Base-by-base conservation (phyloP, 64 coral and sea anemone genomes). In the Pocillopora verrucosa region DNA sequence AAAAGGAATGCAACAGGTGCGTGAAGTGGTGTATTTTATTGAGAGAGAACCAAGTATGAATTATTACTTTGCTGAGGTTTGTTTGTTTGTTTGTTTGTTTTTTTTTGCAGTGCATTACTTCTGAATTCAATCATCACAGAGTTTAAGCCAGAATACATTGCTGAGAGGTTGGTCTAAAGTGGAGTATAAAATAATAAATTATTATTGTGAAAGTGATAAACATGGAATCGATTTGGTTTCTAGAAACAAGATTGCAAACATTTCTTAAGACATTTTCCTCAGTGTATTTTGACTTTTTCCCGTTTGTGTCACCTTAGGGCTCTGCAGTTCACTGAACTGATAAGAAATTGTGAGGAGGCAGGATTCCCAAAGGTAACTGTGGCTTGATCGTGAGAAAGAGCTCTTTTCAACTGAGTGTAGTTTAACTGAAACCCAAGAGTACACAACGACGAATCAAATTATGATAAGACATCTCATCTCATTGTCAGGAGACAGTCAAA, bases 1-100 rank as follows among this genome's bases (percentile, higher is more conserved):
- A 95, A 73, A 70, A 99, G 58, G 86, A 95, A 57, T 99, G 97
- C 80, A 95, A 99, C 91, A 99, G 97, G 97, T 99, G 56, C 58
- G 89, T 30, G n/a, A 35, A 62, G 58, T 34, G 11, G 14, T 58
- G 0, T 62, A 79, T 77, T 15, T 16, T 35, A 24, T 57, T 26
- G 25, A 35, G 24, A 36, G 61, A 3, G 60, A 51, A 51, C 41
- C 22, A 76, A 65, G 19, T 12, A 10, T 25, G 38, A 79, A 74
- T 16, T 87, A 16, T 73, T 11, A 56, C n/a, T 61, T 26, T 37
- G 60, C n/a, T 37, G 20, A 78, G 16, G 11, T 62, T 51, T 89
- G 2, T 59, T n/a, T n/a, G n/a, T n/a, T 30, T 30, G 11, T 62
- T 51, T 89, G 2, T 59, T 61, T 69, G 19, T 56, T 77, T 79